These are phyloP conservation scores for Hippasteria phrygiana DNA, from an alignment of 53 echinoderm and acorn worm species.

Conservation along the genomic window DNA sequence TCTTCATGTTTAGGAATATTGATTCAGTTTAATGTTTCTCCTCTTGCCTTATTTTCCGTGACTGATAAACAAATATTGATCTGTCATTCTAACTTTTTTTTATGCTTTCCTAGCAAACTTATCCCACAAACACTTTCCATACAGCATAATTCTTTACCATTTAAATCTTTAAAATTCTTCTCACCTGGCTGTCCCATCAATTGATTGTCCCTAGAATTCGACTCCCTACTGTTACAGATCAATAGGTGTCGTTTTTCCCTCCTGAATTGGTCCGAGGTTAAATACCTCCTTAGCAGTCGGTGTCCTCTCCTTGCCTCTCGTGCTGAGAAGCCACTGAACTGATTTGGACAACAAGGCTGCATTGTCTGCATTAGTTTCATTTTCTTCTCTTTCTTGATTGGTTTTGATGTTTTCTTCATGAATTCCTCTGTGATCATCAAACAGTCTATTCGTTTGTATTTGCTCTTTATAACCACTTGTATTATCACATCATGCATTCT, in stretches of 20 bases:
- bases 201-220: not conserved
- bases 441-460: no score
- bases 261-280: slow-evolving; percentile 11
- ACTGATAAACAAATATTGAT: no score
- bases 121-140: not conserved
- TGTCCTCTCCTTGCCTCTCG: not conserved
- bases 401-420: no score
- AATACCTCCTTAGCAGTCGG: not conserved
- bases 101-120: not conserved
- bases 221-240: slow-evolving; percentile 23
- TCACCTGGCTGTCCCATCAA: not conserved
- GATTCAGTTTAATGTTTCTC: no score
- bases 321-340: slow-evolving; percentile 24
- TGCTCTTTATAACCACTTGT: no score
- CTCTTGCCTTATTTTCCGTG: no score
- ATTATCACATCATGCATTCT: no score
- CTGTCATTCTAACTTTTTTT: no score
- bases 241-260: slow-evolving; percentile 28
- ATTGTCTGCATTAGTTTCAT: not conserved
- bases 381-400: not conserved
- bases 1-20: no score
- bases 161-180: not conserved
- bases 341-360: not conserved
- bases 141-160: not conserved
- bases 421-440: no score